phyloP scores from a whole-genome alignment of 2,113 vertebrate species.

The Lagopus muta region DNA sequence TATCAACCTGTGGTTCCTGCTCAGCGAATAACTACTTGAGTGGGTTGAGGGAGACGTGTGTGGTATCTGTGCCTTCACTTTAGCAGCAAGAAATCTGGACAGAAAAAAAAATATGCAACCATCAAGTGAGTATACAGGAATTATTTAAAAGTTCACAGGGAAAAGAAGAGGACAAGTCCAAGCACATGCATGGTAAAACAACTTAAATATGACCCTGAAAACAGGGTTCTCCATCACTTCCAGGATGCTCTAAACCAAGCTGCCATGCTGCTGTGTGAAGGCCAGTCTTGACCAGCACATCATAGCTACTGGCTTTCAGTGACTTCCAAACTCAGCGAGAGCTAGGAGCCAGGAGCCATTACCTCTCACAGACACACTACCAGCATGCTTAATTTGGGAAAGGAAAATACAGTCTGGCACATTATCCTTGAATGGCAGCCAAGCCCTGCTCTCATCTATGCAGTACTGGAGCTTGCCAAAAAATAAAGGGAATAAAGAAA shows the following conservation, averaged over 20 bases:
- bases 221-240: constrained; percentile 6
- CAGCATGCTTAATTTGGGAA: constrained; percentile 66
- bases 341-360: constrained; percentile 37
- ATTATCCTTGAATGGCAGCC: constrained; percentile 27
- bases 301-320: not conserved
- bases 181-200: not conserved
- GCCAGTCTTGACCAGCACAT: constrained; percentile 39
- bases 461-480: not conserved
- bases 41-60: not conserved
- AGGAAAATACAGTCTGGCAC: constrained; percentile 68
- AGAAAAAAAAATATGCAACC: not conserved
- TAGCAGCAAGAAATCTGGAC: not conserved
- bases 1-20: not conserved
- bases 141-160: not conserved
- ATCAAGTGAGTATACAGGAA: not conserved
- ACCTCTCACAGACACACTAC: constrained; percentile 50
- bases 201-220: constrained; percentile 4
- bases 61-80: not conserved
- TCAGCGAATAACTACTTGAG: not conserved
- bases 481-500: not conserved
- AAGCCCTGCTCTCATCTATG: constrained; percentile 26
- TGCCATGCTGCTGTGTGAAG: not conserved
- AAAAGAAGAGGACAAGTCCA: not conserved
- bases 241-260: constrained; percentile 27
- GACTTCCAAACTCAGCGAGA: constrained; percentile 55